Evolutionary conservation across 2,888 invertebrate species (phyloP), one percentile per base, ranked within the genome.

Genomic region (Phasia obesa): DNA sequence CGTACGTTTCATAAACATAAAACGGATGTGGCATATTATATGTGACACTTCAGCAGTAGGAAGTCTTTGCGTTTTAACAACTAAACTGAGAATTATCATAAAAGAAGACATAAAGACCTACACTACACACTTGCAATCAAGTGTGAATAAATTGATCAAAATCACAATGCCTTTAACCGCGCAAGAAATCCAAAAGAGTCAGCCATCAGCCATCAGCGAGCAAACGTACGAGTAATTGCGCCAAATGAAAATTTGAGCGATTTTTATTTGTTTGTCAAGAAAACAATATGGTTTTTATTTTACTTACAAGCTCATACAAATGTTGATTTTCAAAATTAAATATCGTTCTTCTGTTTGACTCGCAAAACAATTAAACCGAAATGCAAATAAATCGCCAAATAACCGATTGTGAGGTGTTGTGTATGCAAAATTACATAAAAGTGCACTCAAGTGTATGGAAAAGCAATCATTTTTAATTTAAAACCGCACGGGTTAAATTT

Each of bases 1-100:
- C 38, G 53, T 35, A 55, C 15, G 31, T 53, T 62, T 11, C 49
- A n/a, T 49, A 38, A 49, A 67, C 19, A 51, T 67, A 80, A 85
- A 88, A 86, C 89, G 89, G 89, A 89, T 89, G 90, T 89, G 88
- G 88, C 88, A 86, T 88, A 89, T 89, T 90, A 88, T 86, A 84
- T 73, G 86, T 86, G 81, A 67, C 88, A 88, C 89, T 71, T 82
- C 59, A 76, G 53, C 82, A 79, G 79, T 74, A 74, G 79, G 73
- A 74, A 60, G 73, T 79, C 73, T 67, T 65, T 53, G 69, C 51
- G 25, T 53, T 55, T 23, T 21, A 65, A 60, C 59, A 67, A 73
- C 59, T 71, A 49, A 71, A 47, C 62, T 25, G 62, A 57, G 57
- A 71, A 67, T 69, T 62, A 35, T 62, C 44, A 42, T 21, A 19